These are phyloP conservation scores for Nomada ruficornis DNA, from an alignment of 2,888 invertebrate species.

Conservation along the genomic window DNA sequence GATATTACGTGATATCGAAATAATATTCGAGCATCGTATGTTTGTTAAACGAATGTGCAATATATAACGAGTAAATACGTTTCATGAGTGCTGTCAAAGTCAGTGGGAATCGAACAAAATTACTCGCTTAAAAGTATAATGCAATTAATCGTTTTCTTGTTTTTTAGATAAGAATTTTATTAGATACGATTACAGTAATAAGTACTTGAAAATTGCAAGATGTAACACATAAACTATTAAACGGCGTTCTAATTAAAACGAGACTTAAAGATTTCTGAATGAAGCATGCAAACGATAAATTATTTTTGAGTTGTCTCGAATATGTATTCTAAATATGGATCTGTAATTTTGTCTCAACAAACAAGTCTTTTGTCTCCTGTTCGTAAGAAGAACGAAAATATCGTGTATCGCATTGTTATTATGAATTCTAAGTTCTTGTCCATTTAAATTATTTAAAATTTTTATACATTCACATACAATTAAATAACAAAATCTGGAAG, in stretches of 20 bases:
- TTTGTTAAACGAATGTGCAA: not conserved
- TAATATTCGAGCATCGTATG: not conserved
- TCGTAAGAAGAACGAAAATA: not conserved
- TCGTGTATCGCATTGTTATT: not conserved
- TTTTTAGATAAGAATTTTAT: too few relatives aligned
- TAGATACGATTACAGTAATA: too few relatives aligned
- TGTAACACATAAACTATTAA: too few relatives aligned
- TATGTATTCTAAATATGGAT: not conserved
- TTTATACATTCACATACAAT: too few relatives aligned
- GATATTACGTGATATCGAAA: not conserved
- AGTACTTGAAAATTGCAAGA: too few relatives aligned
- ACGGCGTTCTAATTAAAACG: too few relatives aligned
- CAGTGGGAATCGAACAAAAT: too few relatives aligned
- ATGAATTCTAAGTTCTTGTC: not conserved
- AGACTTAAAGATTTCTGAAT: not conserved
- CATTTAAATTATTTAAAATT: too few relatives aligned
- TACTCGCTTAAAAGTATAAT: too few relatives aligned
- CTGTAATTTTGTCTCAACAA: constrained; percentile 7
- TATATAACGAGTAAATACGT: not conserved
- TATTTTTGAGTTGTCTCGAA: not conserved
- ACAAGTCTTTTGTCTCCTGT: constrained; percentile 2
- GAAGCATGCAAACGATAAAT: not conserved
- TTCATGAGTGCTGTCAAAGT: too few relatives aligned
- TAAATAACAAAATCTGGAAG: too few relatives aligned
- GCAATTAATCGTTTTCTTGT: too few relatives aligned